Conservation (phyloP, 2,113 vertebrate species). For the Microtus ochrogaster region DNA sequence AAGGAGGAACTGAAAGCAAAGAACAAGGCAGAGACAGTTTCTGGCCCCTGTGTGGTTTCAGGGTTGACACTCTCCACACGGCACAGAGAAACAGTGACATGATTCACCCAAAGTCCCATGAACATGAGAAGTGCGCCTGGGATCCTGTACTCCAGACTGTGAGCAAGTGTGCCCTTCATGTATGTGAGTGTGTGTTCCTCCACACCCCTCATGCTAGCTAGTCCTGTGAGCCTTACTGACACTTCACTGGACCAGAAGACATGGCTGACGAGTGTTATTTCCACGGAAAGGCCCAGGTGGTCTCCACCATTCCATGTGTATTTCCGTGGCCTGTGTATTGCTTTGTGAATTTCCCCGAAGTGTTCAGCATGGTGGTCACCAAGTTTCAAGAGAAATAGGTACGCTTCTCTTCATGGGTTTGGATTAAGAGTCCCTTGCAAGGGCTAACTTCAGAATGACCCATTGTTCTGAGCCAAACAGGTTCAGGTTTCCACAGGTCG, state of each 20-base stretch:
- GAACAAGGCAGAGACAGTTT: not conserved
- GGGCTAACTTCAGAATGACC: constrained; percentile 67
- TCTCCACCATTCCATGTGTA: not conserved
- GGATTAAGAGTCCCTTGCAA: constrained; percentile 62
- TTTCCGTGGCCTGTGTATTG: constrained; percentile 8
- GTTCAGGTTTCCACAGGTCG: constrained; percentile 61
- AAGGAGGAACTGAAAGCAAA: not conserved
- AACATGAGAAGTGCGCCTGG: not conserved
- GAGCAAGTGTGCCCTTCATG: not conserved
- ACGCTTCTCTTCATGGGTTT: constrained; percentile 55
- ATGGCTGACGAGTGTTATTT: not conserved
- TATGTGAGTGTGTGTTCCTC: not conserved
- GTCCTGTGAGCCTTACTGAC: not conserved
- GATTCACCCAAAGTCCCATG: not conserved
- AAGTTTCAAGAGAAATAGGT: constrained; percentile 53
- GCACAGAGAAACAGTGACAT: not conserved
- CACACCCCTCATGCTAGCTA: not conserved
- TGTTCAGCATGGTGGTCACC: constrained; percentile 36
- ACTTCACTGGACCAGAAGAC: constrained; percentile 10
- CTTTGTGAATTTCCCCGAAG: not conserved
- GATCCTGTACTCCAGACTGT: not conserved
- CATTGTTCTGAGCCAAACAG: constrained; percentile 61
- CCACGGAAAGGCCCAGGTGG: not conserved
- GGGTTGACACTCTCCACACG: not conserved
- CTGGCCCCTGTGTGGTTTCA: not conserved